Evolutionary conservation across 1,140 invertebrate species (phyloP), one percentile per base, ranked within the genome.

Genomic region (Drosophila varians): DNA sequence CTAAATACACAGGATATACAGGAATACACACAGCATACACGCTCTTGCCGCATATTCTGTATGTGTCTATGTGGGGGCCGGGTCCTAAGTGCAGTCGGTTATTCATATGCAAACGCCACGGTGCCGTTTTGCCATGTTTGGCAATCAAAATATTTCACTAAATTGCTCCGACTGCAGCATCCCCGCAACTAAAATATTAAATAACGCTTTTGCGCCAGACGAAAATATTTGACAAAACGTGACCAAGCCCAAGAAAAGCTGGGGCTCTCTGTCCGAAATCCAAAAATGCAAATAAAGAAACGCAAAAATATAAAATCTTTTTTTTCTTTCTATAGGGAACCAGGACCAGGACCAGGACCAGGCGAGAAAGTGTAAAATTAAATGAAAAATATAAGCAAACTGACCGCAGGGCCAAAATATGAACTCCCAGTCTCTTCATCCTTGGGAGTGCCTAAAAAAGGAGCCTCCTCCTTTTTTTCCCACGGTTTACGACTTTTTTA

Each of bases 111-210:
- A 84, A 84, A 69, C 79, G 80, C 80, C 58, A 61, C 43, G 52
- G 31, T 54, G 49, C 53, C 62, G 45, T 25, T 48, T 65, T 43
- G 45, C 55, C 77, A 79, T 86, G 58, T 86, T 86, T 86, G 80
- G 82, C 80, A 86, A 86, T 86, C 80, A 86, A 86, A 84, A 86
- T 86, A 86, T 86, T 86, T 86, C 82, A 77, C 76, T 87, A 87
- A 86, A 86, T 86, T 87, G 82, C 72, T 69, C 73, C 62, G 56
- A 25, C 36, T 38, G 36, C 36, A 55, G 16, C 70, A 31, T 3
- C 53, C 8, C 60, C 53, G 76, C 65, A 71, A 80, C 78, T 76
- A 84, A 84, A 87, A 77, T 80, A 82, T 86, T 87, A 80, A 87
- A 87, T 82, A 84, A 86, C 61, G 79, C 73, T 73, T 62, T 76